Conservation (phyloP, 2,113 vertebrate genomes). For the Opisthocomus hoazin region DNA sequence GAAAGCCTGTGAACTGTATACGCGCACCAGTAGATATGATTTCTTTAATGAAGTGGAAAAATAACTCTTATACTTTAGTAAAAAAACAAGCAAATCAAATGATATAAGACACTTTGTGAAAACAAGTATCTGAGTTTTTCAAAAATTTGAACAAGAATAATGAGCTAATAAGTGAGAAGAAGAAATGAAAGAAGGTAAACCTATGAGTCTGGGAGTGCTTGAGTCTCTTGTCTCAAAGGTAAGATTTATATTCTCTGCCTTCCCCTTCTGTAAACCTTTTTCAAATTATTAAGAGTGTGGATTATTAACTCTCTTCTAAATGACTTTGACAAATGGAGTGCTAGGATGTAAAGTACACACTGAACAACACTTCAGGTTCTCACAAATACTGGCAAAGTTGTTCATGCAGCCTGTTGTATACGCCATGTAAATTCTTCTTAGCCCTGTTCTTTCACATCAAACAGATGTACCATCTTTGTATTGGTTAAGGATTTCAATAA, state of each 20-base stretch:
- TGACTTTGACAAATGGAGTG: neutral
- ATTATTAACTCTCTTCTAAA: neutral
- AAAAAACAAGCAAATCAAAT: neutral
- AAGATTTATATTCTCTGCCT: neutral
- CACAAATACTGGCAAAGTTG: neutral
- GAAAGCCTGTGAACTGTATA: neutral
- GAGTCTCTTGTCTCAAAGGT: neutral
- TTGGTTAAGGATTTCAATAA: conserved; percentile 2
- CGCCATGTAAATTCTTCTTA: neutral
- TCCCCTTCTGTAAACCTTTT: neutral
- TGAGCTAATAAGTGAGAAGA: neutral
- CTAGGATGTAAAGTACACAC: neutral
- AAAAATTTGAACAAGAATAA: neutral
- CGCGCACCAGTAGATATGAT: neutral
- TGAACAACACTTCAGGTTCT: neutral
- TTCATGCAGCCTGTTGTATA: fast-evolving
- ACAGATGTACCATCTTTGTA: neutral
- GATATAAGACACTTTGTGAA: neutral
- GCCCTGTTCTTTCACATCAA: neutral
- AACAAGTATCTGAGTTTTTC: neutral
- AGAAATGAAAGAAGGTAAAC: neutral
- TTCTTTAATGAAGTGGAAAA: neutral
- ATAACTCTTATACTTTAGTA: neutral
- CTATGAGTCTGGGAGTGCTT: neutral
- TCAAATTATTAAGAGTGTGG: neutral